Evolutionary conservation across 2,797 vertebrate species (phyloP), one percentile per base, ranked within the genome.

Genomic region (Carduelis carduelis): DNA sequence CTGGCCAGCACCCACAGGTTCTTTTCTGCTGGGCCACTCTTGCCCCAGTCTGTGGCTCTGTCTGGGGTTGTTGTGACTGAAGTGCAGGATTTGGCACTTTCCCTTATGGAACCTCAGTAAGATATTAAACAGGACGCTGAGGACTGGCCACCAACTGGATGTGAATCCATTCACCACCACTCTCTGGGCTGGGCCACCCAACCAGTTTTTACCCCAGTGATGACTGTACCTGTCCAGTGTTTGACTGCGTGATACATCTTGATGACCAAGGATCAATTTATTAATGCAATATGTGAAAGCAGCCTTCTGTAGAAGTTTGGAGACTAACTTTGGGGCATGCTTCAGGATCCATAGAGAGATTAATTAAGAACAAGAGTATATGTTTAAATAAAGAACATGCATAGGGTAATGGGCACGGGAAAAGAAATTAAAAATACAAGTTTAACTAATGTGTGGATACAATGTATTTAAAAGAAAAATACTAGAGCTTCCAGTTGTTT

Each of bases 401-500:
- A 8, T 8, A 68, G 22, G 5, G 19, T 61, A 63, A 50, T 14
- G 4, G 28, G 4, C 15, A 27, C 6, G 26, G 72, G 46, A 83
- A 66, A 90, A 81, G 27, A 90, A 94, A 95, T 60, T 3, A 83
- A 96, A 97, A 65, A 20, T 10, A 18, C 3, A 35, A 34, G 2
- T 70, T 83, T 63, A 63, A 26, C 4, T 60, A 57, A 53, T 14
- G 85, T 81, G 56, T 77, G 61, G 59, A 61, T 70, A 76, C 46
- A 94, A 83, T 21, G 59, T 80, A 87, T 80, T 87, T 96, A 80
- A 87, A 72, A 71, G 83, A 83, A 95, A 87, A 70, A 84, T 83
- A 43, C 24, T 80, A 91, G 90, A 94, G 44, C 69, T 89, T 96
- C 64, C 46, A 34, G 22, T 28, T 80, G n/a, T 64, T 95, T 88